These are phyloP conservation scores for Hemibagrus wyckioides DNA, from an alignment of 2,113 vertebrate species.

Conservation along the genomic window DNA sequence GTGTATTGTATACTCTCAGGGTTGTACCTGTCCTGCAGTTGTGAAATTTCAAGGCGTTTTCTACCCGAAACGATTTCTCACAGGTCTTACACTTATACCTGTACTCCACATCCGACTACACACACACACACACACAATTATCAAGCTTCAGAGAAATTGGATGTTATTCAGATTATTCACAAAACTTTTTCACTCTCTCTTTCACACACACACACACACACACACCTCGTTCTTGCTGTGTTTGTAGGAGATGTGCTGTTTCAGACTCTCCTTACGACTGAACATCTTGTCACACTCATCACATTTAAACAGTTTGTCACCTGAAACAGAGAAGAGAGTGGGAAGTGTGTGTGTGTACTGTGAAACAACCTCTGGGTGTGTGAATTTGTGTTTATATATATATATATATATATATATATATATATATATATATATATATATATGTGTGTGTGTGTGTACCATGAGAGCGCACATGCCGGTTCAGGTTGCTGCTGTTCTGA, in stretches of 20 bases:
- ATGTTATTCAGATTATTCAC: background rate
- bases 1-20: background rate
- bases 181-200: background rate
- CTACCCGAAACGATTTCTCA: conserved; percentile 93
- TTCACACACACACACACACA: background rate
- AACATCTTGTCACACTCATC: conserved; percentile 98
- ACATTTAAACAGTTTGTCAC: conserved; percentile 96
- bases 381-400: background rate
- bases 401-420: conserved; percentile 70
- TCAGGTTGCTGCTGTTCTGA: conserved; percentile 99
- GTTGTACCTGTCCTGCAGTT: conserved; percentile 90
- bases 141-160: too few species aligned
- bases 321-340: conserved; percentile 62
- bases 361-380: too few species aligned
- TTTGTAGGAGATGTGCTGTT: conserved; percentile 99
- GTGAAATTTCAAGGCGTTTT: conserved; percentile 94
- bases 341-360: background rate
- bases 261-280: conserved; percentile 96
- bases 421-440: conserved; percentile 1
- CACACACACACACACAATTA: conserved; percentile 30
- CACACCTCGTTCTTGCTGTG: conserved; percentile 90
- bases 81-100: conserved; percentile 88
- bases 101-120: conserved; percentile 88
- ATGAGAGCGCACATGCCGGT: conserved; percentile 93
- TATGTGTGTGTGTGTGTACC: conserved; percentile 71